Percentiles rank a stretch among this genome's conserved stretches.
Evolutionary conservation across 2,888 invertebrate species (phyloP).

Genomic region (Xestia rhomboidea): DNA sequence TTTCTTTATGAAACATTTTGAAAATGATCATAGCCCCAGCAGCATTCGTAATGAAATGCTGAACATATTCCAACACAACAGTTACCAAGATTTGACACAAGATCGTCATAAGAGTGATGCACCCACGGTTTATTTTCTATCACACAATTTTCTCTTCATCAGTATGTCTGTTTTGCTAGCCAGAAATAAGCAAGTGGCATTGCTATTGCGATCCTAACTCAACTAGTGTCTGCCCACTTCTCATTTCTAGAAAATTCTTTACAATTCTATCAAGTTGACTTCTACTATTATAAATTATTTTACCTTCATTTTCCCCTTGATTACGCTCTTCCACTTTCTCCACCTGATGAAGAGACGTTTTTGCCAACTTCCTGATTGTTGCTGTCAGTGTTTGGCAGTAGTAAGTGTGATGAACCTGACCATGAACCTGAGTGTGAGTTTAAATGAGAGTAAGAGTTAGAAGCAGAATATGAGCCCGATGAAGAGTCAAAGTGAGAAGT

Average conservation of each 20-base stretch:
- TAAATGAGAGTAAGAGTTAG: slow-evolving; percentile 15
- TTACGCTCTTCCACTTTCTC: slow-evolving; percentile 33
- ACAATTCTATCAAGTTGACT: background rate
- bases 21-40: background rate
- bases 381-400: slow-evolving; percentile 1
- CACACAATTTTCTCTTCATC: background rate
- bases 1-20: background rate
- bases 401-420: slow-evolving; percentile 3
- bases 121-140: background rate
- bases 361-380: background rate
- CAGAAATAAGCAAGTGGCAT: background rate
- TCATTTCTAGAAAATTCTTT: background rate
- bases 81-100: background rate
- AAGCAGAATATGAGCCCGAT: background rate
- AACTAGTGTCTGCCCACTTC: background rate
- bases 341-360: slow-evolving; percentile 35
- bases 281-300: slow-evolving; percentile 7
- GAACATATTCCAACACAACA: background rate
- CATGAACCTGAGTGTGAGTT: slow-evolving; percentile 18
- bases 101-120: background rate
- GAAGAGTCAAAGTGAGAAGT: slow-evolving; percentile 3
- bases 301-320: slow-evolving; percentile 44
- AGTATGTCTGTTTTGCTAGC: background rate
- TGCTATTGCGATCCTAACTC: background rate
- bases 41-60: background rate